Evolutionary conservation across 2,888 invertebrate species (phyloP).

Genomic region (Branchipolynoe longqiensis): DNA sequence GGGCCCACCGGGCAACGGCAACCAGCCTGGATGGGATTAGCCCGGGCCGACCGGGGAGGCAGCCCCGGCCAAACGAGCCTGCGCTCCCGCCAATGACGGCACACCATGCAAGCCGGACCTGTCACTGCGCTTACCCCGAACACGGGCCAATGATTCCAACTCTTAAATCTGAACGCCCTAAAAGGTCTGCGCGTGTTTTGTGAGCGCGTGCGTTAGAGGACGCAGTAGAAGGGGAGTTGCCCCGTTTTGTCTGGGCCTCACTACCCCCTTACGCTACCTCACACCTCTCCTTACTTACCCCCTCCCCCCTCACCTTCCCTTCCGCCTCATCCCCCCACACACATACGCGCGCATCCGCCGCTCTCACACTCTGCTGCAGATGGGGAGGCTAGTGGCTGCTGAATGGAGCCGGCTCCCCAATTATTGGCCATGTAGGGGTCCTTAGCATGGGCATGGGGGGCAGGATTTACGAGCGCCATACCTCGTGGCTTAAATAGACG

Average conservation of each 20-base stretch:
- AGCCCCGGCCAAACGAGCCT: not conserved
- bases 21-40: conserved; percentile 11
- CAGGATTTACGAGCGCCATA: conserved; percentile 20
- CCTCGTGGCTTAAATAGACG: not conserved
- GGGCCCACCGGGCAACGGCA: not conserved
- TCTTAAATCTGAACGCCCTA: conserved; percentile 32
- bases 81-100: not conserved
- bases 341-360: no score
- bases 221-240: no score
- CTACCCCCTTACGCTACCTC: no score
- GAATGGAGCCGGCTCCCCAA: conserved; percentile 2
- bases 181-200: conserved; percentile 3
- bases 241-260: not conserved
- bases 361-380: no score
- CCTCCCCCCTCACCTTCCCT: not conserved
- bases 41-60: not conserved
- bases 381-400: not conserved
- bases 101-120: conserved; percentile 33
- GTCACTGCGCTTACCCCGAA: conserved; percentile 17
- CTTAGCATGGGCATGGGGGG: not conserved
- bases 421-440: conserved; percentile 39
- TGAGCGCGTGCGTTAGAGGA: no score
- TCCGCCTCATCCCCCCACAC: not conserved
- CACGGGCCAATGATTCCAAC: not conserved
- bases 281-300: no score